Conservation (phyloP, 64 coral and sea anemone genomes). For the Actinia equina region DNA sequence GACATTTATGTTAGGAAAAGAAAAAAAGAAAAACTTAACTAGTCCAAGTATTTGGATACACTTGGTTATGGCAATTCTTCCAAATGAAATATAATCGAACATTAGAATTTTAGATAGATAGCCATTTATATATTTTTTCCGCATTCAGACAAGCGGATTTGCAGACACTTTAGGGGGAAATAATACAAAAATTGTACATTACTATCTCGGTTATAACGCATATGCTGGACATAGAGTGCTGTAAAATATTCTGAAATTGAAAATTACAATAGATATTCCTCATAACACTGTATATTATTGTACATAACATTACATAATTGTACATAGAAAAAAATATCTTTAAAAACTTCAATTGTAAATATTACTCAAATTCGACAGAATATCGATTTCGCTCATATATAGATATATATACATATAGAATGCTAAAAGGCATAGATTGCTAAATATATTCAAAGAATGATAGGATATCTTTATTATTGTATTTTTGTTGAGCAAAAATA, state of each 20-base stretch:
- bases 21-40: not conserved
- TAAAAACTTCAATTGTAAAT: not conserved
- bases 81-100: not conserved
- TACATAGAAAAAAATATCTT: constrained; percentile 2
- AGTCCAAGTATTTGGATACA: not conserved
- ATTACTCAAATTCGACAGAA: not conserved
- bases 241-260: not conserved
- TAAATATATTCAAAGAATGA: not conserved
- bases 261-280: not conserved
- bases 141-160: not conserved
- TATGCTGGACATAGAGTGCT: not conserved
- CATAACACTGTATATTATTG: not conserved
- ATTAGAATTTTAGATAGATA: not conserved
- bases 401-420: not conserved
- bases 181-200: not conserved
- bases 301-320: not conserved
- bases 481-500: constrained; percentile 15
- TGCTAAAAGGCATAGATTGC: not conserved
- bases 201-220: not conserved
- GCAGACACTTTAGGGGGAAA: not conserved
- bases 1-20: not conserved
- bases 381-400: not conserved
- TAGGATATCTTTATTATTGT: not conserved
- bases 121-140: not conserved
- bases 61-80: no score